Conservation (phyloP, 2,113 vertebrate genomes). For the Mesitornis unicolor region DNA sequence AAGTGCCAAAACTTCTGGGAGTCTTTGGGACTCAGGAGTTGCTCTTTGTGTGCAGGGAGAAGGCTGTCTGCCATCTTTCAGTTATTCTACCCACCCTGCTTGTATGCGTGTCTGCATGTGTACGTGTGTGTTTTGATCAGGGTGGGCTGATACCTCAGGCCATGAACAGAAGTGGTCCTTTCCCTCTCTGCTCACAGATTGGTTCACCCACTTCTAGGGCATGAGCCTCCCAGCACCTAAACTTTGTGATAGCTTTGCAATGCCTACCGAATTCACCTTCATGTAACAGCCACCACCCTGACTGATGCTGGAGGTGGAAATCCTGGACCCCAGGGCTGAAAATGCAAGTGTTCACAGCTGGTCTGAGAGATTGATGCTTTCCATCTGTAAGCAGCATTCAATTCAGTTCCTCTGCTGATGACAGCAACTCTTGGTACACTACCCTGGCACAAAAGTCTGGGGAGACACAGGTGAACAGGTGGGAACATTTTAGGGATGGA, state of each 20-base stretch:
- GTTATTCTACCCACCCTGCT: fast-evolving
- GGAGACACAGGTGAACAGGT: not conserved
- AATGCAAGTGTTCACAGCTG: fast-evolving
- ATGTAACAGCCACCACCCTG: not conserved
- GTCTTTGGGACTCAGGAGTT: no score
- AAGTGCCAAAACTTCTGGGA: not conserved
- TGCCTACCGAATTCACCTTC: not conserved
- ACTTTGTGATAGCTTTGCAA: not conserved
- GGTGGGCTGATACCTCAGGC: not conserved
- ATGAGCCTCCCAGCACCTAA: not conserved
- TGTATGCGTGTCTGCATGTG: fast-evolving
- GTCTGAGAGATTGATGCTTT: not conserved
- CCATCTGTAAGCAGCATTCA: not conserved
- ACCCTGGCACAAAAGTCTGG: not conserved
- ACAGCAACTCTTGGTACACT: not conserved
- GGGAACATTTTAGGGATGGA: not conserved
- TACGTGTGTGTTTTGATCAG: not conserved
- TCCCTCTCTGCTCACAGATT: not conserved
- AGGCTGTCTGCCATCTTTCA: not conserved
- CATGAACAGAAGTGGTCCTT: not conserved
- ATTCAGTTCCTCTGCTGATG: not conserved
- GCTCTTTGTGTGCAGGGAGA: not conserved
- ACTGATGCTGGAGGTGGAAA: not conserved
- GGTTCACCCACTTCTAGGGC: not conserved
- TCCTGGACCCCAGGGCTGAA: not conserved